Evolutionary conservation across 2,888 invertebrate genomes (phyloP).

Genomic region (Mellilla xanthometata): DNA sequence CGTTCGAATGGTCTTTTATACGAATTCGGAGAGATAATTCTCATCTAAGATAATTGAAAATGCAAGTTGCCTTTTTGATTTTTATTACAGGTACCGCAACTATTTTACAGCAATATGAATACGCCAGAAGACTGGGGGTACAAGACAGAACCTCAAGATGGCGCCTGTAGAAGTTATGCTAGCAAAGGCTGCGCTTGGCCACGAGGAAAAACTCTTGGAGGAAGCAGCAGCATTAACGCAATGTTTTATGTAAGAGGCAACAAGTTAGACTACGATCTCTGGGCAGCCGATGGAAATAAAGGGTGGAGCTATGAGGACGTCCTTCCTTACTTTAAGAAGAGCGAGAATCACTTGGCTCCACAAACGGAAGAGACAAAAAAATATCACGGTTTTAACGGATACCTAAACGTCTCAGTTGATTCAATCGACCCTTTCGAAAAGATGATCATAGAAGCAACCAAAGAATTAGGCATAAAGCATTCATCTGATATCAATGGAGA

Average conservation of each 20-base stretch:
- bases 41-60: no score
- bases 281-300: conserved; percentile 76
- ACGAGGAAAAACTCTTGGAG: conserved; percentile 84
- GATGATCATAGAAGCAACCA: conserved; percentile 56
- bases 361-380: conserved; percentile 36
- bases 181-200: conserved; percentile 76
- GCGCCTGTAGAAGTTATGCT: conserved; percentile 63
- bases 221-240: conserved; percentile 81
- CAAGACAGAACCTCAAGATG: conserved; percentile 68
- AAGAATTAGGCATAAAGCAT: conserved; percentile 64
- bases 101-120: conserved; percentile 51
- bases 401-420: conserved; percentile 57
- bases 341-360: conserved; percentile 59
- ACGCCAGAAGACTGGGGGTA: conserved; percentile 80
- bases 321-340: conserved; percentile 74
- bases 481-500: conserved; percentile 62
- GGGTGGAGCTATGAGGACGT: conserved; percentile 83
- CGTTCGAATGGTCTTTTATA: no score
- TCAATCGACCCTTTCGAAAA: conserved; percentile 42
- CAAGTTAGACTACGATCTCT: conserved; percentile 76
- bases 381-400: conserved; percentile 64
- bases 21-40: no score
- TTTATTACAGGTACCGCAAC: conserved; percentile 45
- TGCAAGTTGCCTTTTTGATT: no score
- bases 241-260: conserved; percentile 83